A percentile compares a stretch with the other conserved stretches of the same genome.
phyloP scores from a whole-genome alignment of 1,140 invertebrate genomes.

The Gyrodactylus salaris region DNA sequence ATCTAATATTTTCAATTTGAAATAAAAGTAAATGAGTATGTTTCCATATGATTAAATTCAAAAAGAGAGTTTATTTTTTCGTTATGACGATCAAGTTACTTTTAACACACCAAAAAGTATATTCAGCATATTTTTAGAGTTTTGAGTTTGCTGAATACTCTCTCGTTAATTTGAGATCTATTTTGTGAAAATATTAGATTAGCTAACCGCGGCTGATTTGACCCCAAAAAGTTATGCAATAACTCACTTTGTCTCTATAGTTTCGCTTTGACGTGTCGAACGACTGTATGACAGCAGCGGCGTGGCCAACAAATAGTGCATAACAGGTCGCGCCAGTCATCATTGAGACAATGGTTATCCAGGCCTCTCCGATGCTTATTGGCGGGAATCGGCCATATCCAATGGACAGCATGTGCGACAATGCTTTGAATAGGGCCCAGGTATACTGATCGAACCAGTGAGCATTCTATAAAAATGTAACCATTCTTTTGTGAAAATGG shows the following conservation, averaged over 20 bases:
- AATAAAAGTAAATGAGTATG: too few species aligned
- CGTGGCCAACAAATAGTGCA: slow-evolving; percentile 67
- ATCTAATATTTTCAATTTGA: too few species aligned
- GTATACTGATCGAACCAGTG: slow-evolving; percentile 82
- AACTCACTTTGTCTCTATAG: slow-evolving; percentile 54
- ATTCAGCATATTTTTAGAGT: too few species aligned
- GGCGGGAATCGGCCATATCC: slow-evolving; percentile 43
- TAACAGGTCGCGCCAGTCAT: slow-evolving; percentile 43
- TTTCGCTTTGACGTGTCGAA: slow-evolving; percentile 66
- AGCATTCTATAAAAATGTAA: slow-evolving; percentile 37
- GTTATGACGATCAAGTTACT: too few species aligned
- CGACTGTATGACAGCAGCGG: slow-evolving; percentile 71
- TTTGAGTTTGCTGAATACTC: too few species aligned
- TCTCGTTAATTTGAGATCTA: too few species aligned
- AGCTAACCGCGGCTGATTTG: too few species aligned
- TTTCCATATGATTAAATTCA: too few species aligned
- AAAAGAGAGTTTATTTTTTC: too few species aligned
- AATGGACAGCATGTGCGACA: slow-evolving; percentile 85
- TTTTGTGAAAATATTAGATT: too few species aligned
- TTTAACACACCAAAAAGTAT: too few species aligned
- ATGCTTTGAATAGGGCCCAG: slow-evolving; percentile 73
- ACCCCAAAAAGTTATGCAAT: too few species aligned
- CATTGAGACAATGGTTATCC: slow-evolving; percentile 87
- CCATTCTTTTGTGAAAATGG: not conserved
- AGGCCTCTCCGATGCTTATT: slow-evolving; percentile 70